These are phyloP conservation scores for Triplophysa dalaica DNA, from an alignment of 2,113 vertebrate species.

Conservation along the genomic window DNA sequence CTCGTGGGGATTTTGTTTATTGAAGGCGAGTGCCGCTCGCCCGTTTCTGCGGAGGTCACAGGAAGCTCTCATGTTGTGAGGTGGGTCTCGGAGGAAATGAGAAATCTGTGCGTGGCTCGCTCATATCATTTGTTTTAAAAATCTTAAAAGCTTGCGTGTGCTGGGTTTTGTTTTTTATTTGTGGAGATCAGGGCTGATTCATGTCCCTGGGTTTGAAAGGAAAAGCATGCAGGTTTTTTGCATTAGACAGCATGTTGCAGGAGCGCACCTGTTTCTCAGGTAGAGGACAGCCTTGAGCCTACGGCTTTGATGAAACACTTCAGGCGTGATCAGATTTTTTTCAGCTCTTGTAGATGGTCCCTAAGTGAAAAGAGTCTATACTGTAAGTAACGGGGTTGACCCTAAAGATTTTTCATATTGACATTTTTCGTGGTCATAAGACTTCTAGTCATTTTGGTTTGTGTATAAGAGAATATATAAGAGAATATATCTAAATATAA, in stretches of 20 bases:
- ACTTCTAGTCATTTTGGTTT: too few relatives aligned
- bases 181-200: constrained; percentile 15
- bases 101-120: constrained; percentile 8
- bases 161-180: constrained; percentile 16
- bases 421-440: too few relatives aligned
- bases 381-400: too few relatives aligned
- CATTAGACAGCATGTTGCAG: neutral
- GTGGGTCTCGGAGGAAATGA: constrained; percentile 60
- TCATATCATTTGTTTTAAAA: constrained; percentile 61
- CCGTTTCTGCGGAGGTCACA: constrained; percentile 52
- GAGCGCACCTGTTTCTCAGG: constrained; percentile 2
- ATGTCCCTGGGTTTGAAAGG: neutral
- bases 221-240: neutral
- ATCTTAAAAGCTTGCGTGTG: constrained; percentile 50
- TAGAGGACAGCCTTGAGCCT: neutral
- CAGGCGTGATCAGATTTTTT: neutral
- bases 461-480: too few relatives aligned
- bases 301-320: neutral
- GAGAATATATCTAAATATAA: too few relatives aligned
- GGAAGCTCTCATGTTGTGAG: constrained; percentile 56
- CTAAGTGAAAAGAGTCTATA: neutral
- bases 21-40: constrained; percentile 51
- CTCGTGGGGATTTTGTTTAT: constrained; percentile 67
- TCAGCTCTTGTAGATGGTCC: neutral
- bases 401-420: too few relatives aligned